Percentiles rank a stretch among this genome's conserved stretches.
Evolutionary conservation across 37 sponge, comb jelly and placozoan genomes (phyloP).

Genomic region (Cladorhizidae sp.): DNA sequence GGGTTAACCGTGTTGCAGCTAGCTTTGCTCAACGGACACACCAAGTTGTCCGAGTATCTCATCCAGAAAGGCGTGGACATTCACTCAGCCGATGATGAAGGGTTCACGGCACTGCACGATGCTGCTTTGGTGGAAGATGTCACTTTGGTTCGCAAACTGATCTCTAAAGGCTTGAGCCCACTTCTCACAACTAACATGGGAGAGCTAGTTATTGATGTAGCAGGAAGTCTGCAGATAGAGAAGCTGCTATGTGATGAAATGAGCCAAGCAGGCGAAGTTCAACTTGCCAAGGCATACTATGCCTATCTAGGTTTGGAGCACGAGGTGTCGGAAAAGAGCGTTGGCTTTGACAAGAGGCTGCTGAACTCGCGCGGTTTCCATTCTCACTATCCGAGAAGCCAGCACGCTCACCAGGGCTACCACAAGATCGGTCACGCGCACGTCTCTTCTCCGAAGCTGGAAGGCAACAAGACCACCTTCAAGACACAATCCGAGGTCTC

Average conservation of each 20-base stretch:
- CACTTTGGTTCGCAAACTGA: slow-evolving; percentile 37
- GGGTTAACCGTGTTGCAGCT: slow-evolving; percentile 65
- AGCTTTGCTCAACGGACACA: slow-evolving; percentile 52
- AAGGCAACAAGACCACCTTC: neutral
- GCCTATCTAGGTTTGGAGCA: slow-evolving; percentile 15
- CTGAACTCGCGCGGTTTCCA: neutral
- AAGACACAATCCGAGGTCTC: neutral
- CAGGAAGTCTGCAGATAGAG: slow-evolving; percentile 54
- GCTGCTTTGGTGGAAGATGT: slow-evolving; percentile 47
- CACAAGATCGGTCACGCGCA: no score
- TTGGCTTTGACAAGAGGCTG: neutral
- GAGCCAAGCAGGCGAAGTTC: slow-evolving; percentile 13
- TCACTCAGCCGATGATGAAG: slow-evolving; percentile 33
- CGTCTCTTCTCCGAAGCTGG: neutral
- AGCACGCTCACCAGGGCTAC: neutral
- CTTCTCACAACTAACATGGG: slow-evolving; percentile 14
- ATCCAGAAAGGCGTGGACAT: slow-evolving; percentile 65
- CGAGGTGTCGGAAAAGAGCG: neutral
- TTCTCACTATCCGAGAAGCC: neutral
- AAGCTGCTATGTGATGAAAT: slow-evolving; percentile 48
- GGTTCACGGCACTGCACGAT: slow-evolving; percentile 78
- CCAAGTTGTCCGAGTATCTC: slow-evolving; percentile 50
- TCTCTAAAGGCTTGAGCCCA: slow-evolving; percentile 46
- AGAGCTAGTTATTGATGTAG: slow-evolving; percentile 68
- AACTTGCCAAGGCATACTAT: slow-evolving; percentile 42